Evolutionary conservation across 1,140 invertebrate species (phyloP).

Genomic region (Meloidogyne floridensis): DNA sequence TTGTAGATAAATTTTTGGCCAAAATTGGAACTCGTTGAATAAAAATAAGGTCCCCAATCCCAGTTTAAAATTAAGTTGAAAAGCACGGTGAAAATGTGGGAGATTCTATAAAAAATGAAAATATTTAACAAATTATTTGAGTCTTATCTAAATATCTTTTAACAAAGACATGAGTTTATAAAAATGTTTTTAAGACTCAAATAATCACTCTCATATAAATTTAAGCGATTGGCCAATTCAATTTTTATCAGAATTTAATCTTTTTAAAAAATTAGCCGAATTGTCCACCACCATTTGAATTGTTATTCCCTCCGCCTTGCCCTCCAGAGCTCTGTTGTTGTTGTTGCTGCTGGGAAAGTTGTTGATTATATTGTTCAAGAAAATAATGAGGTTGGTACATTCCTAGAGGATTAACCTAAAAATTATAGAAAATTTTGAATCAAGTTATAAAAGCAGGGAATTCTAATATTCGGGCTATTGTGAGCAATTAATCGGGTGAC

Average conservation of each 20-base stretch:
- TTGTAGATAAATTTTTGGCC: conserved; percentile 10
- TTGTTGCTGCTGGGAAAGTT: conserved; percentile 33
- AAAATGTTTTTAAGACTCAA: not conserved
- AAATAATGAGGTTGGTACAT: conserved; percentile 38
- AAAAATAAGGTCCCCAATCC: not conserved
- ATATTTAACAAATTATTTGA: not conserved
- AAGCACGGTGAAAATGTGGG: not conserved
- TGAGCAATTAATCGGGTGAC: no score
- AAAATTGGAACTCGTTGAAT: not conserved
- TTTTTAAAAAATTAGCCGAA: not conserved
- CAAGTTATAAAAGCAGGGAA: no score
- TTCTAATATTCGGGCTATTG: no score
- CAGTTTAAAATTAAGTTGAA: conserved; percentile 4
- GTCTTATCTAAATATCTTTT: not conserved
- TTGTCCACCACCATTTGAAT: conserved; percentile 20
- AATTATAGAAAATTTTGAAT: not conserved
- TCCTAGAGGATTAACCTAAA: conserved; percentile 29
- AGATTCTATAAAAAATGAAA: not conserved
- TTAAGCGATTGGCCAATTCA: not conserved
- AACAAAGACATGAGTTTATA: no score
- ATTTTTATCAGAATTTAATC: not conserved
- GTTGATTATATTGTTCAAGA: conserved; percentile 41
- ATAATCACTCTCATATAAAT: not conserved
- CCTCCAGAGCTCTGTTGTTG: conserved; percentile 13
- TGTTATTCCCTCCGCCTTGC: not conserved